Conservation (phyloP, 2,113 vertebrate species). For the Leiothrix lutea region DNA sequence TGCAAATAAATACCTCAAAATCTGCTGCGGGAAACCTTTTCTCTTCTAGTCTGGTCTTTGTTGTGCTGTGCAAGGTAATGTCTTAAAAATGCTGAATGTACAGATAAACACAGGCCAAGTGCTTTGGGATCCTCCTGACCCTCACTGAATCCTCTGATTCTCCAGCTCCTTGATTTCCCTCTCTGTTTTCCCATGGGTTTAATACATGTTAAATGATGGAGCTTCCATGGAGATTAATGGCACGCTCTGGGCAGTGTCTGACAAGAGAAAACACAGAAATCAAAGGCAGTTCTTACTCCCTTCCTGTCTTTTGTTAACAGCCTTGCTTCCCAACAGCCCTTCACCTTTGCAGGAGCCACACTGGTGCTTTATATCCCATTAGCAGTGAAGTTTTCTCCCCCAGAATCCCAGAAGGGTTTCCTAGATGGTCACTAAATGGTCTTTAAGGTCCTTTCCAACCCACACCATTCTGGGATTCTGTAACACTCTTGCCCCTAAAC, state of each 20-base stretch:
- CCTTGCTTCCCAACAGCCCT: not conserved
- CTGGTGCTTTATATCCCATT: not conserved
- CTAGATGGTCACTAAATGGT: not conserved
- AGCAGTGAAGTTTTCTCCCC: not conserved
- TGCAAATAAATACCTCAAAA: not conserved
- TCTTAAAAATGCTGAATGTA: no score
- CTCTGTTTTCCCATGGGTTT: not conserved
- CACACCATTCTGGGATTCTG: not conserved
- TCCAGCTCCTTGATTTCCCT: not conserved
- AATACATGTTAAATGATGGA: not conserved
- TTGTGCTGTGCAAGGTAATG: accelerated
- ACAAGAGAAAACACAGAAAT: not conserved
- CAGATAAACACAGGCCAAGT: not conserved
- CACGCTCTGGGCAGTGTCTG: not conserved
- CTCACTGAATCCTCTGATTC: not conserved
- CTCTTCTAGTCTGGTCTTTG: not conserved
- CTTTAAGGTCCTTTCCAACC: not conserved
- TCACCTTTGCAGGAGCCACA: not conserved
- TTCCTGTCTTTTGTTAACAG: not conserved
- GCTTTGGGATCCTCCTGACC: not conserved
- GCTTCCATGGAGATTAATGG: not conserved
- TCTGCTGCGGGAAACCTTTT: not conserved
- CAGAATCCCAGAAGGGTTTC: not conserved
- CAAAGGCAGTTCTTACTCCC: not conserved
- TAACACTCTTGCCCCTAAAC: not conserved